Evolutionary conservation across 1,140 invertebrate genomes (phyloP).

Genomic region (Hypothenemus hampei): DNA sequence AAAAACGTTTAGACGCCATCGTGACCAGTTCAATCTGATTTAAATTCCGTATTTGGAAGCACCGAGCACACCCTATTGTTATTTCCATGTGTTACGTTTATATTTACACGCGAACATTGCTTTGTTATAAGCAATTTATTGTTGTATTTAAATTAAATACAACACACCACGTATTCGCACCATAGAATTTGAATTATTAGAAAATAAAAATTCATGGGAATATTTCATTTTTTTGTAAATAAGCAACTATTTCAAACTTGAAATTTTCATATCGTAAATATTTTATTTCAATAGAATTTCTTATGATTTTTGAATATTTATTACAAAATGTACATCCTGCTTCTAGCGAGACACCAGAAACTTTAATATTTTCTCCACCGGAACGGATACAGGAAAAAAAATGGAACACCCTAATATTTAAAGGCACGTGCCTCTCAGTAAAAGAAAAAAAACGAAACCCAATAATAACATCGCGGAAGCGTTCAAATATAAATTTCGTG

Average conservation of each 20-base stretch:
- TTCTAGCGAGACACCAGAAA: too few relatives aligned
- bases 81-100: constrained; percentile 38
- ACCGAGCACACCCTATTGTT: constrained; percentile 33
- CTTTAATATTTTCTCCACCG: too few relatives aligned
- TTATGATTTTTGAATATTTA: too few relatives aligned
- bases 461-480: constrained; percentile 38
- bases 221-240: too few relatives aligned
- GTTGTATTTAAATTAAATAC: constrained; percentile 37
- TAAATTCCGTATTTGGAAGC: constrained; percentile 37
- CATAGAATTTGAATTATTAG: constrained; percentile 6
- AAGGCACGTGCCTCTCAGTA: too few relatives aligned
- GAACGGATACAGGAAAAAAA: too few relatives aligned
- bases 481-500: constrained; percentile 38
- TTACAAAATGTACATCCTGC: too few relatives aligned
- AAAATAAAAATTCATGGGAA: too few relatives aligned
- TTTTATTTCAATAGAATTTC: too few relatives aligned
- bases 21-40: constrained; percentile 34
- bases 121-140: constrained; percentile 43
- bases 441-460: constrained; percentile 13
- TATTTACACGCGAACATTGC: constrained; percentile 39
- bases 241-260: too few relatives aligned
- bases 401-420: too few relatives aligned
- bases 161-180: constrained; percentile 19
- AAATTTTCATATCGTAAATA: too few relatives aligned
- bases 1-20: constrained; percentile 26